Evolutionary conservation across 2,113 vertebrate genomes (phyloP), one percentile per base, ranked within the genome.

Genomic region (Phalacrocorax brasilianus): DNA sequence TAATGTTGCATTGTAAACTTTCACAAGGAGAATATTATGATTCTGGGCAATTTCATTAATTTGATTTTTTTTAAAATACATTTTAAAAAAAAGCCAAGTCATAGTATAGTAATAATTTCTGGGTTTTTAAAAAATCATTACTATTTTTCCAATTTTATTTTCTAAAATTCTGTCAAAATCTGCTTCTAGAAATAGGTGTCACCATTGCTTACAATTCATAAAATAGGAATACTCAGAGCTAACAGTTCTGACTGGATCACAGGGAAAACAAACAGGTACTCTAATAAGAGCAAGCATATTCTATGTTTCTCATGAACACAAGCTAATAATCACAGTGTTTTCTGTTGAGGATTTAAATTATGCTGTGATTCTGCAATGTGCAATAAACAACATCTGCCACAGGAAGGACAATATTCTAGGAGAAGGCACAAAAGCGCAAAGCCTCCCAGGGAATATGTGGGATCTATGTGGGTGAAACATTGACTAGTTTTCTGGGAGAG

Each of bases 21-120:
- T 58, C 0, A 1, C 17, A 83, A 61, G 53, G 9, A 76, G 74
- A 40, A 0, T 0, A 12, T 49, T 23, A 76, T 44, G 7, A 4
- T 73, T 74, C 62, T 80, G 12, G 73, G 11, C 5, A 70, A 45
- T 81, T 53, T 5, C 67, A 71, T 55, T 52, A 0, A 28, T 7
- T 10, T 19, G 16, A 1, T 12, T 26, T 27, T 27, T 78, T 14
- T 5, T n/a, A 35, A 62, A 9, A 61, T 22, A 35, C 6, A 49
- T 50, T 13, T 50, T 13, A 62, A 90, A 5, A 9, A 73, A 70
- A 82, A 32, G 1, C 3, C 6, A 52, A 9, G 4, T 40, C 7
- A 38, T 30, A 18, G 4, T 17, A 55, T 65, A 70, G 40, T 44
- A 33, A n/a, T 18, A n/a, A 65, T 72, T 84, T 47, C 4, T 49